Percentiles rank a stretch among this genome's conserved stretches.
These are phyloP conservation scores for Hydra vulgaris DNA, from an alignment of 30 jellyfish, hydroid and myxozoan genomes.

Conservation along the genomic window DNA sequence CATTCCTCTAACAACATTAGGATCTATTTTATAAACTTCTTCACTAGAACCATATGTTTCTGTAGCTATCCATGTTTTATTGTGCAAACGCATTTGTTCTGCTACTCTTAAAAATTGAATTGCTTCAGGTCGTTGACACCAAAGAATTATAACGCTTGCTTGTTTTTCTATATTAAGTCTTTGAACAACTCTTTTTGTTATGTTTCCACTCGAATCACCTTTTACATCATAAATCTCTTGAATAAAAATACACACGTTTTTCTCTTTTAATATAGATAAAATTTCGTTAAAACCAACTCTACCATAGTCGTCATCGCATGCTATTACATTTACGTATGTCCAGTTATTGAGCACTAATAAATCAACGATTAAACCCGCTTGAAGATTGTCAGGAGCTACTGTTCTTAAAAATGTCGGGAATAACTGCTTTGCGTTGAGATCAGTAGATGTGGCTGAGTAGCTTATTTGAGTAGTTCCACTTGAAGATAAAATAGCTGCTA, in stretches of 20 bases:
- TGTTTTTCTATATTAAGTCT: slow-evolving; percentile 38
- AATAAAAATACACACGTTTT: slow-evolving; percentile 64
- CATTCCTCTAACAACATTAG: slow-evolving; percentile 80
- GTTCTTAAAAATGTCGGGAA: slow-evolving; percentile 94
- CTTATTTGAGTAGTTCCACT: slow-evolving; percentile 78
- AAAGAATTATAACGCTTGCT: slow-evolving; percentile 63
- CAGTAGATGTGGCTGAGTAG: slow-evolving; percentile 95
- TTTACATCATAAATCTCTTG: slow-evolving; percentile 70
- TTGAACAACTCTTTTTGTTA: slow-evolving; percentile 27
- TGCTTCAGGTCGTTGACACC: slow-evolving; percentile 98
- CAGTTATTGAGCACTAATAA: slow-evolving; percentile 43
- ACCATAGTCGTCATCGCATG: slow-evolving; percentile 96
- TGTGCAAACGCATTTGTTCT: slow-evolving; percentile 33
- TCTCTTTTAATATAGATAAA: slow-evolving; percentile 56
- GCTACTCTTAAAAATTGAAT: slow-evolving; percentile 58
- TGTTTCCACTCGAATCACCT: slow-evolving; percentile 20
- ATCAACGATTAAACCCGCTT: slow-evolving; percentile 74
- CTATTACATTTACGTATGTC: slow-evolving; percentile 78
- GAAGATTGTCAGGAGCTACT: slow-evolving; percentile 89
- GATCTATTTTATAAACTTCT: slow-evolving; percentile 40
- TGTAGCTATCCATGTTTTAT: slow-evolving; percentile 95
- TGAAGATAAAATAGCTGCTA: slow-evolving; percentile 83
- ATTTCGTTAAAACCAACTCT: slow-evolving; percentile 75
- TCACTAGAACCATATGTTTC: slow-evolving; percentile 78
- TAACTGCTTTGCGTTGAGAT: slow-evolving; percentile 48